Base-by-base conservation (phyloP, 2,113 vertebrate species). In the Onychostoma macrolepis region DNA sequence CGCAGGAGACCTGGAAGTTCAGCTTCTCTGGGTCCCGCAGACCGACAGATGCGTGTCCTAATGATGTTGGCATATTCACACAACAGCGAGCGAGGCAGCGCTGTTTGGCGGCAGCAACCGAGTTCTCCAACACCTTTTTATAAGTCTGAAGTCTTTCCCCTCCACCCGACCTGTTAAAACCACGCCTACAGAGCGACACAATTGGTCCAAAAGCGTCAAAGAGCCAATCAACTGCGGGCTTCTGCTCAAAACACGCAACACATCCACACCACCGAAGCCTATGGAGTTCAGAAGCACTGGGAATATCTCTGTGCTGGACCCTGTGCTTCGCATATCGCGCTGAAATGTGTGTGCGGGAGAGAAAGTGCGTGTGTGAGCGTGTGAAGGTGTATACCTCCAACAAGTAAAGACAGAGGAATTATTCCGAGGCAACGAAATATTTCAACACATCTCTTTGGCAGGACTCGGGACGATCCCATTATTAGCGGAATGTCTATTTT, bases 141-240 rank as follows among this genome's bases (percentile, higher is more conserved):
- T 98, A 98, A 98, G 93, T 94, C 97, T 97, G 96, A 93, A 95
- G 96, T 95, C 96, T 96, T 95, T 96, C 95, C 96, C 96, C 97
- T 97, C 96, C 97, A 96, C 97, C 96, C 96, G 97, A 99, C 96
- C 97, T 98, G 98, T 98, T 95, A 97, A 95, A 98, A 97, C 98
- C 98, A 97, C 98, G 98, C 98, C 98, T 96, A 96, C 96, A 93
- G 93, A 95, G 97, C 96, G 93, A 96, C 96, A 97, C 98, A 97
- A 99, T 99, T 99, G 98, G 98, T 98, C 97, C 96, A 96, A 97
- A 98, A 96, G 98, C 98, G 98, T 98, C 97, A 99, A 99, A 97
- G 97, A 97, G 96, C 98, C 98, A 99, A 99, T 99, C 98, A 98
- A 98, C 95, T 95, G 94, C 95, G 96, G 91, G 95, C 96, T 93